Evolutionary conservation across 2,113 vertebrate genomes (phyloP).

Genomic region (Embiotoca jacksoni): DNA sequence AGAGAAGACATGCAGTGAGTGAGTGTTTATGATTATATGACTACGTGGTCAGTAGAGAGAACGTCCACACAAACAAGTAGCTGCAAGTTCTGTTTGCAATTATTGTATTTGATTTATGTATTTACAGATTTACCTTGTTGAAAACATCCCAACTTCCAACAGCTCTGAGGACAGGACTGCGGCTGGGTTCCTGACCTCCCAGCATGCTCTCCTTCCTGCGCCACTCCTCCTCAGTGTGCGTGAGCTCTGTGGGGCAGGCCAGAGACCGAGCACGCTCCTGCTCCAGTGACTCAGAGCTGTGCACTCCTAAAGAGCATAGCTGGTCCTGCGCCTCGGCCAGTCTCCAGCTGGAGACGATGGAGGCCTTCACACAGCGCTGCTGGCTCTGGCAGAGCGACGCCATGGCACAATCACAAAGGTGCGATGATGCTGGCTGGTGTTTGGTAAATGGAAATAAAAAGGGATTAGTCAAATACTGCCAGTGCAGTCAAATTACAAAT

Average conservation of each 20-base stretch:
- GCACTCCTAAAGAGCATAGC: constrained; percentile 91
- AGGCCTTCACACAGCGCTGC: constrained; percentile 91
- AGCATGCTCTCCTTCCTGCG: constrained; percentile 94
- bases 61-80: background rate
- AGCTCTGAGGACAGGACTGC: constrained; percentile 86
- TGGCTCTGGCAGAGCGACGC: constrained; percentile 91
- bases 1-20: background rate
- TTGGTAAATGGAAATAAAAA: background rate
- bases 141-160: constrained; percentile 92
- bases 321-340: constrained; percentile 97
- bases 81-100: background rate
- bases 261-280: constrained; percentile 91
- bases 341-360: constrained; percentile 93
- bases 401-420: constrained; percentile 86
- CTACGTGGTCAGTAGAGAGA: background rate
- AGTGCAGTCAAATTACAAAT: background rate
- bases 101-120: background rate
- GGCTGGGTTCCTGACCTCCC: constrained; percentile 83
- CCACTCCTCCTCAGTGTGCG: constrained; percentile 93
- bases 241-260: constrained; percentile 88
- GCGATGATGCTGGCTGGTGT: constrained; percentile 45
- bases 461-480: background rate
- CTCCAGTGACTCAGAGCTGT: constrained; percentile 93
- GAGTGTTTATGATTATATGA: background rate
- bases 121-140: constrained; percentile 86